Evolutionary conservation across 1,140 invertebrate species (phyloP), one percentile per base, ranked within the genome.

Genomic region (Heliothis virescens): DNA sequence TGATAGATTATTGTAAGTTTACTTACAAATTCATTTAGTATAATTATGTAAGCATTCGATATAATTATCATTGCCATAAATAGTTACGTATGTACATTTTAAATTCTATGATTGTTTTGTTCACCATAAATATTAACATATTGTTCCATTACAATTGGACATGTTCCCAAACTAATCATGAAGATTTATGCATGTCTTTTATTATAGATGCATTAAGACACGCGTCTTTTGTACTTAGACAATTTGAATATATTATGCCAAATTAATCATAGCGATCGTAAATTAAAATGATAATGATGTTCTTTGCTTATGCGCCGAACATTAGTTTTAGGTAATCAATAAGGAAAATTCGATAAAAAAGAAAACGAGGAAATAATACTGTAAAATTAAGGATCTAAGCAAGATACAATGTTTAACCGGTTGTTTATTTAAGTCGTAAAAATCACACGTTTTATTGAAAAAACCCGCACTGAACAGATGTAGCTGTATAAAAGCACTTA

Each of bases 361-460:
- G 57, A 60, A 60, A 60, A 29, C 15, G 15, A 60, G 57, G 57
- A 60, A 60, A 60, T 29, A 60, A 60, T 11, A 60, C 29, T 13
- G 57, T 10, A 26, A 60, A 29, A 29, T 26, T 21, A 60, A 60
- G 57, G 21, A 60, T 15, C 16, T n/a, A 53, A 53, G 15, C 15
- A n/a, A n/a, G 15, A n/a, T n/a, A n/a, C 52, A 53, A 4, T 53
- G 1, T 15, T n/a, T n/a, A 53, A 52, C 50, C 12, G 50, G 50
- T 11, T n/a, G 15, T 53, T 53, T 53, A 15, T 53, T 53, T 53
- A n/a, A 1, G 5, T 5, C 5, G 52, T 5, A 53, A 53, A 53
- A 53, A 53, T 41, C 34, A 7, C 34, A 41, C 5, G 34, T 41
- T 41, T 34, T 34, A 34, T 34, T 34, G 3, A 34, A 34, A 34